A percentile compares a stretch with the other conserved stretches of the same genome.
Evolutionary conservation across 2,113 vertebrate species (phyloP).

Genomic region (Aptenodytes patagonicus): DNA sequence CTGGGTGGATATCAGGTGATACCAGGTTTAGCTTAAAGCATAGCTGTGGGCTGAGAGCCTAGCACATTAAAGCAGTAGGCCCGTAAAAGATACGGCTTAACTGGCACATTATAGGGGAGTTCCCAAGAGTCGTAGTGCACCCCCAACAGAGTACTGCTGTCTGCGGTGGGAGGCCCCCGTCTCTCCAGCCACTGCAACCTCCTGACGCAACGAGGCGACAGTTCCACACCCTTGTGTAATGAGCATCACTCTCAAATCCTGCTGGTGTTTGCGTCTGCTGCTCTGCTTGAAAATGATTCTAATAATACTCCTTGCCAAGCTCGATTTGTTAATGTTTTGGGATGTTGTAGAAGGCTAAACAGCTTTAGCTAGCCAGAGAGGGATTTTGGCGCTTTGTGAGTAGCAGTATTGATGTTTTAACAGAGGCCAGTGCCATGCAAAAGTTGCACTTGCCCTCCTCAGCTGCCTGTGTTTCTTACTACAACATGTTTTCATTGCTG

Average conservation of each 20-base stretch:
- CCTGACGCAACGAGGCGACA: neutral
- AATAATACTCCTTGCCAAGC: neutral
- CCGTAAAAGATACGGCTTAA: fast-evolving
- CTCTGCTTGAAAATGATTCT: neutral
- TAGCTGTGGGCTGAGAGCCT: neutral
- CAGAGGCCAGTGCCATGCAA: neutral
- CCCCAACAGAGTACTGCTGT: no score
- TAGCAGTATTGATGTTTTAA: neutral
- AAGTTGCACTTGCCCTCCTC: neutral
- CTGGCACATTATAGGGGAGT: neutral
- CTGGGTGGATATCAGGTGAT: neutral
- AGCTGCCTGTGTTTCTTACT: neutral
- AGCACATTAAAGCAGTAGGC: neutral
- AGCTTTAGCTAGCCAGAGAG: neutral
- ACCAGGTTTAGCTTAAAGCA: neutral
- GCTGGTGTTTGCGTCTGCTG: neutral
- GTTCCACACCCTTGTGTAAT: neutral
- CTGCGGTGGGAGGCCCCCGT: neutral
- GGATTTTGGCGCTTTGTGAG: neutral
- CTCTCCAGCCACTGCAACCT: neutral
- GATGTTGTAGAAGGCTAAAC: neutral
- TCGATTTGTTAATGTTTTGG: neutral
- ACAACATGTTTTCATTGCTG: neutral
- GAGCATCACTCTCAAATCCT: neutral
- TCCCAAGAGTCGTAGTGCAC: neutral